Evolutionary conservation across 2,888 invertebrate species (phyloP).

Genomic region (Acleris emargana): DNA sequence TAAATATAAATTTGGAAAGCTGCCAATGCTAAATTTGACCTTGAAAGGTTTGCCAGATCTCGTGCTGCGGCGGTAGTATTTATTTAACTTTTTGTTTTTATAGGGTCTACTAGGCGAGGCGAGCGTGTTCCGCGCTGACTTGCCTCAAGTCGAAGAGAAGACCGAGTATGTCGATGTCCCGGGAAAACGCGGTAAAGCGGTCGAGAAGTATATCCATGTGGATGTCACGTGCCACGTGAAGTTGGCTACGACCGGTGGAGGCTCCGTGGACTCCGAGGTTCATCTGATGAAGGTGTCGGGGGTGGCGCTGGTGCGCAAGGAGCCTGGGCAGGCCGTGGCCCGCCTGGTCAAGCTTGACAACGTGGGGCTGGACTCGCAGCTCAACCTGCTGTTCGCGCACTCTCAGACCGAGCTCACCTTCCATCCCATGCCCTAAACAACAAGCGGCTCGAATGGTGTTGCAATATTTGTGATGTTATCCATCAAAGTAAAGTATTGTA

Average conservation of each 20-base stretch:
- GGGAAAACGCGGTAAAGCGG: slow-evolving; percentile 74
- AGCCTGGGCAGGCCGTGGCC: slow-evolving; percentile 81
- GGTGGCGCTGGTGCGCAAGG: slow-evolving; percentile 85
- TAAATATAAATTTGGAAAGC: slow-evolving; percentile 52
- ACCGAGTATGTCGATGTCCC: slow-evolving; percentile 83
- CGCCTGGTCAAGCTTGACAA: slow-evolving; percentile 85
- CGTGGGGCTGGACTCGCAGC: slow-evolving; percentile 87
- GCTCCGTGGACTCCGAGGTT: slow-evolving; percentile 82
- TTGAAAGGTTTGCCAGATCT: slow-evolving; percentile 22
- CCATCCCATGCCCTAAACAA: slow-evolving; percentile 80
- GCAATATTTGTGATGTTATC: slow-evolving; percentile 51
- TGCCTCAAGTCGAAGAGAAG: slow-evolving; percentile 86
- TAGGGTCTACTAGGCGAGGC: slow-evolving; percentile 86
- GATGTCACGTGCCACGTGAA: slow-evolving; percentile 87
- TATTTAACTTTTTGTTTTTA: slow-evolving; percentile 43
- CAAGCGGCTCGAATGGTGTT: slow-evolving; percentile 64
- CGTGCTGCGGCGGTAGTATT: slow-evolving; percentile 16
- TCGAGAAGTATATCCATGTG: slow-evolving; percentile 86
- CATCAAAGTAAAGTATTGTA: slow-evolving; percentile 53
- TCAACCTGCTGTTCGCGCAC: slow-evolving; percentile 86
- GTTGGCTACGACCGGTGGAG: slow-evolving; percentile 83
- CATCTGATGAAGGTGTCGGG: slow-evolving; percentile 88
- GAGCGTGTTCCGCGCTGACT: slow-evolving; percentile 86
- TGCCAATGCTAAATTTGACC: slow-evolving; percentile 46
- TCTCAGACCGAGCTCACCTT: slow-evolving; percentile 87